Evolutionary conservation across 2,888 invertebrate species (phyloP), one percentile per base, ranked within the genome.

Genomic region (Liodrosophila aerea): DNA sequence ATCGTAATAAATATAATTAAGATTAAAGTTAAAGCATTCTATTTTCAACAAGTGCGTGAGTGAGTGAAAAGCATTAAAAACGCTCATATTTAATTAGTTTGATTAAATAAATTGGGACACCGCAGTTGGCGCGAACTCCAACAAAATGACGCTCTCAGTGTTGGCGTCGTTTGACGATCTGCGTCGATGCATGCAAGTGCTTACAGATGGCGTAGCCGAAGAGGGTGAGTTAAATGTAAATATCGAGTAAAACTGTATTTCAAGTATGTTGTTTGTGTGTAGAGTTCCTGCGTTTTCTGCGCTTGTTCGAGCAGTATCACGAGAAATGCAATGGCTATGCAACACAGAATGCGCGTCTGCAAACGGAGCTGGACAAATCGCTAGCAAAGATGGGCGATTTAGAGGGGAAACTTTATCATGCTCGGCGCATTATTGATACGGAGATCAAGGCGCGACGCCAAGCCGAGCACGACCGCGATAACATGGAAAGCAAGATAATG

Each of bases 391-490:
- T 94, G 57, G 92, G 93, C 4, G 94, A 94, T 76, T 92, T 96
- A 78, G 95, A 97, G 81, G 93, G 94, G 2, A 96, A 96, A 87
- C 92, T 97, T 64, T 94, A 94, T 73, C 94, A 95, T 88, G 96
- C 96, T 0, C 92, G 97, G 52, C 94, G 94, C 73, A 91, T 97
- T 34, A 91, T 97, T 0, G 97, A 97, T 77, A 93, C 94, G 62
- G 97, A 97, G 85, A 95, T 94, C 76, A 92, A 93, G 64, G 93
- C 93, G 49, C 91, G 95, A 13, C 92, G 93, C 54, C 91, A 92
- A 75, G 93, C 93, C 0, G 93, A 95, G 88, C 92, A 94, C 65
- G 95, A 96, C 58, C 92, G 94, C 63, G 94, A 93, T 88, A 91
- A 92, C 80, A 90, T 95, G 91, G 95, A 94, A 86, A 92, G 93